Evolutionary conservation across 2,797 vertebrate genomes (phyloP).

Genomic region (Lutjanus argentimaculatus): DNA sequence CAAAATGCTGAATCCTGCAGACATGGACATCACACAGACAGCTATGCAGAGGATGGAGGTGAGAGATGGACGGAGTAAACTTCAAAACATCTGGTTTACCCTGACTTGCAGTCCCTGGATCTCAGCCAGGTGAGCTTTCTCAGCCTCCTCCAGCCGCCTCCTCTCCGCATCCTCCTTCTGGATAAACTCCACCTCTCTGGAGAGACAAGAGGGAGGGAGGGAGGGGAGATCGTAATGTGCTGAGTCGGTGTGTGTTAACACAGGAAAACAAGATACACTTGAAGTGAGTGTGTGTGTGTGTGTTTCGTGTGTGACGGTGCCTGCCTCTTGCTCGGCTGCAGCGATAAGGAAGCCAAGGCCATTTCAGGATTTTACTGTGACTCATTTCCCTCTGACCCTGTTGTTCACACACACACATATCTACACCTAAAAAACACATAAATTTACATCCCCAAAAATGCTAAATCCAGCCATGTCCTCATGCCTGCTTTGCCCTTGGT

Average conservation of each 20-base stretch:
- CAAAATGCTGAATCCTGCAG: slow-evolving; percentile 4
- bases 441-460: slow-evolving; percentile 8
- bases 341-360: slow-evolving; percentile 25
- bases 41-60: not conserved
- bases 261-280: slow-evolving; percentile 30
- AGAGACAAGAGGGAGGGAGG: slow-evolving; percentile 40
- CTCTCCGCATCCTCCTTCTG: slow-evolving; percentile 96
- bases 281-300: slow-evolving; percentile 11
- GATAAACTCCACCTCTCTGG: slow-evolving; percentile 97
- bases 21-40: slow-evolving; percentile 2
- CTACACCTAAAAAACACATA: not conserved
- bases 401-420: slow-evolving; percentile 26
- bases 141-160: slow-evolving; percentile 95
- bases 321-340: slow-evolving; percentile 29
- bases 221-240: slow-evolving; percentile 19
- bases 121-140: slow-evolving; percentile 94
- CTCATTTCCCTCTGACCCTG: slow-evolving; percentile 29
- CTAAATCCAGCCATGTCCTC: not conserved
- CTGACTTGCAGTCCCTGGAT: slow-evolving; percentile 95
- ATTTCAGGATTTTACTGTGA: slow-evolving; percentile 43
- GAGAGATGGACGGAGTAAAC: slow-evolving; percentile 1
- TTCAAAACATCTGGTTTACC: slow-evolving; percentile 82
- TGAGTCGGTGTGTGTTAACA: slow-evolving; percentile 41
- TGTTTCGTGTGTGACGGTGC: slow-evolving; percentile 27
- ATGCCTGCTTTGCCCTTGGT: slow-evolving; percentile 22